A percentile compares a stretch with the other conserved stretches of the same genome.
phyloP scores from a whole-genome alignment of 1,140 invertebrate genomes.

The Drosophila sp. region DNA sequence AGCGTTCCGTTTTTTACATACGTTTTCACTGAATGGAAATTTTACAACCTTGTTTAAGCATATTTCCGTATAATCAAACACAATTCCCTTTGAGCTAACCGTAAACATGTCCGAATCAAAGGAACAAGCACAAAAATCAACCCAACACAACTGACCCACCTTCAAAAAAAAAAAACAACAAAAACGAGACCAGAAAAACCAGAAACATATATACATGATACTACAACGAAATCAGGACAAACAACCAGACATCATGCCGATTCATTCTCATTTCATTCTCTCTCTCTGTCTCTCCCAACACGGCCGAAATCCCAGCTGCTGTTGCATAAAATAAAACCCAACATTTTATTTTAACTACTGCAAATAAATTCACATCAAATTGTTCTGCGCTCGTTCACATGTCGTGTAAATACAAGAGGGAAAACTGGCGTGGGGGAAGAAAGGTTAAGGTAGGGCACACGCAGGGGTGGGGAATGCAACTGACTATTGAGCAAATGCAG shows the following conservation, averaged over 20 bases:
- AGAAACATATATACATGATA: conserved; percentile 14
- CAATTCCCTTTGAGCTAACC: conserved; percentile 36
- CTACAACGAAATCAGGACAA: conserved; percentile 33
- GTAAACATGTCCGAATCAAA: conserved; percentile 51
- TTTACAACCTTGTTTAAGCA: conserved; percentile 8
- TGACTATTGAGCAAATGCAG: conserved; percentile 71
- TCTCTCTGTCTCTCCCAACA: neutral
- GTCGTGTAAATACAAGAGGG: conserved; percentile 23
- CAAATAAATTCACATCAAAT: conserved; percentile 74
- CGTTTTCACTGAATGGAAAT: conserved; percentile 17
- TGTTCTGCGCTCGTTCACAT: conserved; percentile 38
- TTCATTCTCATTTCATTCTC: neutral
- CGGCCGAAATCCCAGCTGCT: conserved; percentile 51
- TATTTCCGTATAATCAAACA: conserved; percentile 35
- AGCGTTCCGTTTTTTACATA: neutral
- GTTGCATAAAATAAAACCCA: conserved; percentile 72
- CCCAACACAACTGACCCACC: conserved; percentile 33
- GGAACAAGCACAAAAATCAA: conserved; percentile 45
- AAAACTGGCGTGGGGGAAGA: neutral
- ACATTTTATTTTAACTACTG: conserved; percentile 75
- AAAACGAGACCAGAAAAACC: too few relatives aligned
- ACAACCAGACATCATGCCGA: conserved; percentile 16
- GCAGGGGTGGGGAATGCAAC: conserved; percentile 52
- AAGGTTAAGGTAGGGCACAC: neutral
- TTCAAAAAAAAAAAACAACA: conserved; percentile 13